These are phyloP conservation scores for Aphelocoma californica DNA, from an alignment of 2,797 vertebrate genomes.

Conservation along the genomic window DNA sequence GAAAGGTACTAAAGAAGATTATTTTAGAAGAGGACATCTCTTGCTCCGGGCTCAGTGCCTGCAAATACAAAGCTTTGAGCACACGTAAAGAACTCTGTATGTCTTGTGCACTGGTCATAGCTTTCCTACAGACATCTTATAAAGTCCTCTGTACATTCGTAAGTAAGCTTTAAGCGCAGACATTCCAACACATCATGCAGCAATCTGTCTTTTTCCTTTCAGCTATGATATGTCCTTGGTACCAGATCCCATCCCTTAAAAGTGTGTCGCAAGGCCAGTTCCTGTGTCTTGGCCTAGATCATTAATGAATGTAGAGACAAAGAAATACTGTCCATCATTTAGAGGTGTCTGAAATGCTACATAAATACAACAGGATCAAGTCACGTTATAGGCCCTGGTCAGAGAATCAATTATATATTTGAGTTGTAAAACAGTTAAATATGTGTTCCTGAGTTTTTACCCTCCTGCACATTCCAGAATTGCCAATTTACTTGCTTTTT, in stretches of 20 bases:
- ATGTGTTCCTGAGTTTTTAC: not conserved
- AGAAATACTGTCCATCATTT: not conserved
- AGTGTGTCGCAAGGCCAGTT: not conserved
- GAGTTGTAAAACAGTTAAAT: not conserved
- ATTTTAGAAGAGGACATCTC: not conserved
- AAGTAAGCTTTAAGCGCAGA: not conserved
- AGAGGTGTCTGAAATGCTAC: not conserved
- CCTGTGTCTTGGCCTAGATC: not conserved
- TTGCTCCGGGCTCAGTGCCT: not conserved
- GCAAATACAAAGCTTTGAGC: not conserved
- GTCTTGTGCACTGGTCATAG: not conserved
- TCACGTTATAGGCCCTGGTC: not conserved
- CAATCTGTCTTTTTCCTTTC: not conserved
- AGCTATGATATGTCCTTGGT: not conserved
- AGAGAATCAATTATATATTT: not conserved
- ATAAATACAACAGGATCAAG: not conserved
- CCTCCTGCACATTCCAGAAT: not conserved
- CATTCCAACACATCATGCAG: not conserved
- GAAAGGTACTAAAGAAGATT: not conserved
- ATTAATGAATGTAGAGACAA: not conserved
- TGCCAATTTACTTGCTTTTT: conserved; percentile 34
- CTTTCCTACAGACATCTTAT: not conserved
- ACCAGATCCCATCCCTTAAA: not conserved
- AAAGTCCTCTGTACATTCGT: not conserved
- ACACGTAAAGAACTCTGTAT: not conserved